phyloP scores from a whole-genome alignment of 2,113 vertebrate genomes.

The Charina bottae region DNA sequence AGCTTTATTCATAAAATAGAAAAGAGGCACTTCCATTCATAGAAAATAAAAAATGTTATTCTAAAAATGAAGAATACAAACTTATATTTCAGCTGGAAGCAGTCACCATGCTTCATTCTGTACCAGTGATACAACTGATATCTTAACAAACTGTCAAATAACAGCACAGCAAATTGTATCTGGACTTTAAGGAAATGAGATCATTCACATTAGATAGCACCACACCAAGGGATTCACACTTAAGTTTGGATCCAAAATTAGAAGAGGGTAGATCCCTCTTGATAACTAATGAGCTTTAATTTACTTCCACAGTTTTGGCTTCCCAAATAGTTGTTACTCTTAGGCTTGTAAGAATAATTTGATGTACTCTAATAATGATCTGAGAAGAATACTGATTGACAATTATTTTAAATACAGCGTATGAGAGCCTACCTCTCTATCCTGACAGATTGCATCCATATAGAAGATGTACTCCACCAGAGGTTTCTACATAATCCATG shows the following conservation, averaged over 20 bases:
- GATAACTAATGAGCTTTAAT: background rate
- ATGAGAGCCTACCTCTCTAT: background rate
- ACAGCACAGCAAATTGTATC: background rate
- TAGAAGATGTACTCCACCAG: background rate
- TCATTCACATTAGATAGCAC: background rate
- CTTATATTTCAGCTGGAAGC: background rate
- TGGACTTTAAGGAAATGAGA: background rate
- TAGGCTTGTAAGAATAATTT: background rate
- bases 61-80: background rate
- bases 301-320: background rate
- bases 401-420: background rate
- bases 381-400: background rate
- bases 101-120: background rate
- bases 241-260: background rate
- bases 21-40: conserved; percentile 30
- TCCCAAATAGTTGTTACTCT: background rate
- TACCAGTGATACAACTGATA: background rate
- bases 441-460: background rate
- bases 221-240: background rate
- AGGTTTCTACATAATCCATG: background rate
- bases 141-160: background rate
- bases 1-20: conserved; percentile 46
- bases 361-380: background rate
- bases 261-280: background rate
- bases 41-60: conserved; percentile 37